Percentiles rank a stretch among this genome's conserved stretches.
phyloP scores from a whole-genome alignment of 1,140 invertebrate genomes.

The Scaptomyza montana region DNA sequence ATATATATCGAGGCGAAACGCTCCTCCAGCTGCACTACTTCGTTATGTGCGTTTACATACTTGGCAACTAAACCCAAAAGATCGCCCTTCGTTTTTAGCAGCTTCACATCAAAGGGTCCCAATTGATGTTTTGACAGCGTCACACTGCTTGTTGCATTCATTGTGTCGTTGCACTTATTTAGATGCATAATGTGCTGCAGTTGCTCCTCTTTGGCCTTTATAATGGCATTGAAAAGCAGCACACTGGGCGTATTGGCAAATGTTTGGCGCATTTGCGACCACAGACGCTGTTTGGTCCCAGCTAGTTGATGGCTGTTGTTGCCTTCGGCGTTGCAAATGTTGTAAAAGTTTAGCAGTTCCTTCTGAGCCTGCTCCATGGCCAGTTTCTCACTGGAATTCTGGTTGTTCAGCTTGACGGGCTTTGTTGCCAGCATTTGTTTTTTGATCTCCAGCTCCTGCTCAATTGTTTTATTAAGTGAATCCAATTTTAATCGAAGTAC shows the following conservation, averaged over 20 bases:
- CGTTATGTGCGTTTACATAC: conserved; percentile 49
- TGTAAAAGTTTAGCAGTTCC: conserved; percentile 68
- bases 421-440: conserved; percentile 60
- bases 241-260: conserved; percentile 69
- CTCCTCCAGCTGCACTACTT: conserved; percentile 54
- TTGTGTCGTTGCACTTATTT: conserved; percentile 27
- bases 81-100: conserved; percentile 70
- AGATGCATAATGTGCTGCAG: conserved; percentile 64
- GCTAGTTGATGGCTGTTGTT: conserved; percentile 32
- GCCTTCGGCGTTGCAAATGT: conserved; percentile 41
- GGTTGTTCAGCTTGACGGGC: conserved; percentile 60
- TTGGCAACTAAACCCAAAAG: conserved; percentile 64
- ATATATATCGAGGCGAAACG: conserved; percentile 57
- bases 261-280: conserved; percentile 66
- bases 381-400: conserved; percentile 64
- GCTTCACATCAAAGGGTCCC: conserved; percentile 60
- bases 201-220: conserved; percentile 74
- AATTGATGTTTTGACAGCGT: conserved; percentile 42
- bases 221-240: conserved; percentile 66
- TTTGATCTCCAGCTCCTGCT: conserved; percentile 57
- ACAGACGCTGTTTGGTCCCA: conserved; percentile 60
- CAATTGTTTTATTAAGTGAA: conserved; percentile 45
- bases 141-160: background rate
- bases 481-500: conserved; percentile 63
- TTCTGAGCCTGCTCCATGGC: conserved; percentile 70